Conservation (phyloP, 2,797 vertebrate genomes). For the Glyptemys insculpta region DNA sequence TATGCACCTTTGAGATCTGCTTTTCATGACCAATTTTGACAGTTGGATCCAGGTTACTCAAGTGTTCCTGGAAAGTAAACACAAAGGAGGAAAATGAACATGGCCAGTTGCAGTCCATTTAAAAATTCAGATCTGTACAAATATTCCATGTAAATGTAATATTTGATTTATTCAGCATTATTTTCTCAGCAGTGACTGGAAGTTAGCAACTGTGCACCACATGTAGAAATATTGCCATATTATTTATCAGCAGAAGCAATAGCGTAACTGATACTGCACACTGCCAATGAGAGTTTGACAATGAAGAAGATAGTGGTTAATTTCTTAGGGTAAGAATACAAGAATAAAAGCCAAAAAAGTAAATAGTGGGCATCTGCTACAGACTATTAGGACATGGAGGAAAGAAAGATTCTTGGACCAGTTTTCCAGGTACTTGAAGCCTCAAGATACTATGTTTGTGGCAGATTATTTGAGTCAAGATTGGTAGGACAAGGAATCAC, state of each 20-base stretch:
- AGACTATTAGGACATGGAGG: background rate
- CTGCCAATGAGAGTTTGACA: background rate
- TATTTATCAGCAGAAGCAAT: background rate
- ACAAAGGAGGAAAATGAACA: background rate
- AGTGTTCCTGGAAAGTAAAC: background rate
- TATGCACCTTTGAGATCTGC: conserved; percentile 32
- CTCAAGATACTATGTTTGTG: background rate
- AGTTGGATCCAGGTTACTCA: background rate
- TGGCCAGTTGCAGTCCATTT: conserved; percentile 13
- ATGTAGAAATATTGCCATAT: background rate
- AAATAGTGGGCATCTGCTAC: background rate
- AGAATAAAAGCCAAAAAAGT: background rate
- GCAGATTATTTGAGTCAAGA: background rate
- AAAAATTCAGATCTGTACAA: background rate
- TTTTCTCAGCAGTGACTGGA: background rate
- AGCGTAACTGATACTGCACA: background rate
- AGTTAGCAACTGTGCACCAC: background rate
- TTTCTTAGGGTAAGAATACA: background rate
- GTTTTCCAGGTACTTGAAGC: background rate
- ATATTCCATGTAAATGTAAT: background rate
- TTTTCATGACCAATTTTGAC: conserved; percentile 17
- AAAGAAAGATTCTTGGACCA: background rate
- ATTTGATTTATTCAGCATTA: conserved; percentile 11
- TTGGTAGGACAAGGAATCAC: background rate
- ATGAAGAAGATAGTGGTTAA: background rate